Evolutionary conservation across 2,888 invertebrate genomes (phyloP).

Genomic region (Amphipoea lucens): DNA sequence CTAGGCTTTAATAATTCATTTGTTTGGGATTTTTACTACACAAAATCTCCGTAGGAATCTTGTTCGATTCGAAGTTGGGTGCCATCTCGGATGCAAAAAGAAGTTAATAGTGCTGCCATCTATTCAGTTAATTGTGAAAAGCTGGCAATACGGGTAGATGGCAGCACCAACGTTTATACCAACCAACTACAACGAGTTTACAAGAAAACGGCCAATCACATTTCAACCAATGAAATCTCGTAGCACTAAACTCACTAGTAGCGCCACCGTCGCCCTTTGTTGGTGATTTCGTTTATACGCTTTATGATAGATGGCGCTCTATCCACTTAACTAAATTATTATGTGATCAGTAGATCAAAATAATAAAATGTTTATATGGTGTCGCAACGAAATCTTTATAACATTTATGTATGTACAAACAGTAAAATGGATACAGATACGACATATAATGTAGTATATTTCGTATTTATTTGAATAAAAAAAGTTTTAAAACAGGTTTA

Average conservation of each 20-base stretch:
- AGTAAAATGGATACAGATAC: too few species aligned
- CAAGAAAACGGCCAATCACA: constrained; percentile 1
- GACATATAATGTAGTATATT: too few species aligned
- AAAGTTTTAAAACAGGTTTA: background rate
- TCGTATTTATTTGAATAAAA: background rate
- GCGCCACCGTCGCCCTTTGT: constrained; percentile 20
- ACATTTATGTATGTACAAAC: too few species aligned
- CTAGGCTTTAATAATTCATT: background rate
- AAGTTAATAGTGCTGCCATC: constrained; percentile 57
- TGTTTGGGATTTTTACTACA: background rate
- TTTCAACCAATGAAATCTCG: constrained; percentile 4
- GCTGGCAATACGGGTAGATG: constrained; percentile 7
- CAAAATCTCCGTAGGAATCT: background rate
- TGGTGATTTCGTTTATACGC: constrained; percentile 18
- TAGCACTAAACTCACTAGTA: background rate
- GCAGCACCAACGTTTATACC: constrained; percentile 38
- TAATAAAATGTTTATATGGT: background rate
- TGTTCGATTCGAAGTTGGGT: background rate
- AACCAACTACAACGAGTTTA: background rate
- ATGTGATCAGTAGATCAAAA: background rate
- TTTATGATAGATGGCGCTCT: constrained; percentile 57
- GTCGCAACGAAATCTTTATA: background rate
- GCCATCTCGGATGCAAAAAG: background rate
- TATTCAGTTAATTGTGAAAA: constrained; percentile 7
- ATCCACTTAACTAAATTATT: background rate